A percentile compares a stretch with the other conserved stretches of the same genome.
Conservation (phyloP, 2,797 vertebrate species). For the Tenualosa ilisha region DNA sequence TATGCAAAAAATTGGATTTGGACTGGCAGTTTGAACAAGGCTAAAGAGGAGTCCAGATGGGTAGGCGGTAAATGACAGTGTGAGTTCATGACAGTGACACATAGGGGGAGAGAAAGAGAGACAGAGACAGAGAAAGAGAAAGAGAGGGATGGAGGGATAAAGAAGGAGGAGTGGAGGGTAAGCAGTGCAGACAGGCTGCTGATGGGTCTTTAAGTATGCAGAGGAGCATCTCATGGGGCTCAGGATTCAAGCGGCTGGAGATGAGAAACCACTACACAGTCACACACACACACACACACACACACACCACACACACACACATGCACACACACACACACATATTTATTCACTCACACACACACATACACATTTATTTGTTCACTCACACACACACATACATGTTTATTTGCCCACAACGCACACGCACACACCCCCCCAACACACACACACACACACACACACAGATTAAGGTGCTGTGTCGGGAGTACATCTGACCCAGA, state of each 20-base stretch:
- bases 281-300: background rate
- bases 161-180: background rate
- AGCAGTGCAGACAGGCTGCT: background rate
- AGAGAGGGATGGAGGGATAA: background rate
- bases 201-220: background rate
- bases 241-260: background rate
- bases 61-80: background rate
- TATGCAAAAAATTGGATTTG: too few relatives aligned
- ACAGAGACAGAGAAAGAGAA: too few relatives aligned
- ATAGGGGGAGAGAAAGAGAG: background rate
- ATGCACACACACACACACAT: conserved; percentile 17
- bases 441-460: conserved; percentile 11
- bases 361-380: background rate
- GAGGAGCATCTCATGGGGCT: background rate
- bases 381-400: conserved; percentile 6
- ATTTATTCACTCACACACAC: conserved; percentile 18
- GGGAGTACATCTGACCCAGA: too few relatives aligned
- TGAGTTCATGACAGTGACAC: background rate
- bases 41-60: background rate
- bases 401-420: background rate
- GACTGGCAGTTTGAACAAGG: too few relatives aligned
- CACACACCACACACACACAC: conserved; percentile 24
- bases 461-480: background rate
- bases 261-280: background rate
- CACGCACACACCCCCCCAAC: background rate